These are phyloP conservation scores for Reticulitermes speratus DNA, from an alignment of 1,140 invertebrate species.

Conservation along the genomic window DNA sequence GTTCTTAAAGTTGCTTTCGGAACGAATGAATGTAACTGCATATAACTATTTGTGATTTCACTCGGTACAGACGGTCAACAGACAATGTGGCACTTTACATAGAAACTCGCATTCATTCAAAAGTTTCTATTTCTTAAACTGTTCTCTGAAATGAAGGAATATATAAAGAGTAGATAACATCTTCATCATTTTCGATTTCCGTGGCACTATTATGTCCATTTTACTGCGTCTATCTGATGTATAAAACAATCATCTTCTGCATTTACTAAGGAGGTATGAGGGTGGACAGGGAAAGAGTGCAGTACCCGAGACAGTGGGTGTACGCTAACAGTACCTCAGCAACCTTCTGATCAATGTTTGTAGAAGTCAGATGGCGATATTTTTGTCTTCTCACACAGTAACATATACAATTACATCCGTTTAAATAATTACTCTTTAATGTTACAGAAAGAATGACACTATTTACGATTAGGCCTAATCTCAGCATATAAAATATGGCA, in stretches of 20 bases:
- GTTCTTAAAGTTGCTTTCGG: background rate
- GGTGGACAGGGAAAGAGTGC: background rate
- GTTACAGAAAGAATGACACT: background rate
- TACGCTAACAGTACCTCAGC: background rate
- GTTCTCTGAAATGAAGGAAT: background rate
- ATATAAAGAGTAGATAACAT: background rate
- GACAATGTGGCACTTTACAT: conserved; percentile 4
- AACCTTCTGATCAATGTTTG: background rate
- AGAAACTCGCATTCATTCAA: background rate
- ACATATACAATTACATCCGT: background rate
- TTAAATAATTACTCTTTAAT: background rate
- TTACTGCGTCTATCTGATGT: background rate
- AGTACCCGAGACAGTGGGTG: background rate
- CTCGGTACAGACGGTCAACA: background rate
- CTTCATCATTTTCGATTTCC: background rate
- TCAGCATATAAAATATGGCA: background rate
- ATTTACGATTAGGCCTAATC: background rate
- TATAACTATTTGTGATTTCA: background rate
- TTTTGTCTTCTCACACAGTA: background rate
- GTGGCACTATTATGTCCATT: background rate
- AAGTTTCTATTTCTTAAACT: background rate
- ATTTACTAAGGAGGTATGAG: background rate
- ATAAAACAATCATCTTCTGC: background rate
- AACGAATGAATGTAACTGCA: background rate
- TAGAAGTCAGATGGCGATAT: background rate